A percentile compares a stretch with the other conserved stretches of the same genome.
phyloP scores from a whole-genome alignment of 2,797 vertebrate genomes.

The Notamacropus eugenii region DNA sequence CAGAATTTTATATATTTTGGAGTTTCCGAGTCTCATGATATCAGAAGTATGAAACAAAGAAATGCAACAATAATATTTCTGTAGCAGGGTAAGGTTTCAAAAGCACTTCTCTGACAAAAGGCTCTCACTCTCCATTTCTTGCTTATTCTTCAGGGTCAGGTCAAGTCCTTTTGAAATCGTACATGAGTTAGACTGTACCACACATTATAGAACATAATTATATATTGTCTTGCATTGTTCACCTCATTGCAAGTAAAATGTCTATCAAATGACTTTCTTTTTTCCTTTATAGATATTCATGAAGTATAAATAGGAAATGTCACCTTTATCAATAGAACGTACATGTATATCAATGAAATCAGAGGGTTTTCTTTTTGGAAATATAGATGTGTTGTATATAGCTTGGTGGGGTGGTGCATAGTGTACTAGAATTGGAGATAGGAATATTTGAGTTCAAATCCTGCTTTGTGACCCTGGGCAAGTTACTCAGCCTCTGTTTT shows the following conservation, averaged over 20 bases:
- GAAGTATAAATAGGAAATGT: not conserved
- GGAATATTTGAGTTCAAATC: not conserved
- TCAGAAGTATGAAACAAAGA: not conserved
- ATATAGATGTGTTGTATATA: not conserved
- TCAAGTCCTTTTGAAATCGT: not conserved
- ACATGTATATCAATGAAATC: not conserved
- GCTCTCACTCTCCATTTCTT: not conserved
- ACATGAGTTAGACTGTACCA: not conserved
- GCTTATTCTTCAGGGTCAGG: not conserved
- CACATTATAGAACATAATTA: not conserved
- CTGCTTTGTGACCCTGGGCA: not conserved
- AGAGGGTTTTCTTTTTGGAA: not conserved
- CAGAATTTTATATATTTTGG: not conserved
- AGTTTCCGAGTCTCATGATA: not conserved
- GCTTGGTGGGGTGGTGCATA: not conserved
- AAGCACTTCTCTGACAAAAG: not conserved
- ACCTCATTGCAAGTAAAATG: not conserved
- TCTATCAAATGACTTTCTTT: not conserved
- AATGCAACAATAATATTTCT: not conserved
- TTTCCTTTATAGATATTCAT: not conserved
- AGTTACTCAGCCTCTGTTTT: not conserved
- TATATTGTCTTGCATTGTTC: not conserved
- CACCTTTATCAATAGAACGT: not conserved
- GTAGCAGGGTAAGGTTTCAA: not conserved
- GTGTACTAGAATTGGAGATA: not conserved